Percentiles rank a stretch among this genome's conserved stretches.
Conservation (phyloP, 2,113 vertebrate genomes). For the Catharus minimus region DNA sequence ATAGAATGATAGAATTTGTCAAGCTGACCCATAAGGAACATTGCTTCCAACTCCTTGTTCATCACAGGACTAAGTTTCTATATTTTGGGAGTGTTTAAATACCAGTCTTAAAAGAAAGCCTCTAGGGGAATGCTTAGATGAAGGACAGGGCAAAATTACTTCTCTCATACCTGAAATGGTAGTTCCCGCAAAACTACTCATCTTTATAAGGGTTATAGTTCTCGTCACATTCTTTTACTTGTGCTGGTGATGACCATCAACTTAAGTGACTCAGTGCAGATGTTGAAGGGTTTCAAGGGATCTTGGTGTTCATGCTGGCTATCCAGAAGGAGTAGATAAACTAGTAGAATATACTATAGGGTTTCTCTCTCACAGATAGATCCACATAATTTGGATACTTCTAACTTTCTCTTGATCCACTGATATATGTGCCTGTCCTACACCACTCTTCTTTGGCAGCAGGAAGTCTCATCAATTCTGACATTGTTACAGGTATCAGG, state of each 20-base stretch:
- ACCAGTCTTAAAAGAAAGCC: not conserved
- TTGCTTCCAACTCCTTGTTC: fast-evolving
- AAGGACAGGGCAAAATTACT: not conserved
- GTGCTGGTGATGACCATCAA: not conserved
- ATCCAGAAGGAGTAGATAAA: not conserved
- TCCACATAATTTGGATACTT: not conserved
- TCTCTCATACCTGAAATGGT: not conserved
- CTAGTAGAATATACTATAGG: not conserved
- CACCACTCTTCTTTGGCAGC: not conserved
- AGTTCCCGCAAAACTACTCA: not conserved
- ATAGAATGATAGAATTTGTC: not conserved
- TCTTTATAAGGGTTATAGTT: not conserved
- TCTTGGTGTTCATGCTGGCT: not conserved
- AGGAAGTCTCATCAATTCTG: not conserved
- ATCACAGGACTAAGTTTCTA: not conserved
- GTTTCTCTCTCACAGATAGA: not conserved
- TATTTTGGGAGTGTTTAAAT: not conserved
- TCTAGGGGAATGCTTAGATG: not conserved
- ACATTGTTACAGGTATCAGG: not conserved
- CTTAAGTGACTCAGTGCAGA: not conserved
- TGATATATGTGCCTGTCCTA: not conserved
- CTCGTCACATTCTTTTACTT: not conserved
- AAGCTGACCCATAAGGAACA: not conserved
- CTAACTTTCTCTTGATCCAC: not conserved
- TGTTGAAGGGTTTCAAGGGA: not conserved